Evolutionary conservation across 2,113 vertebrate species (phyloP), one percentile per base, ranked within the genome.

Genomic region (Aegithalos caudatus): DNA sequence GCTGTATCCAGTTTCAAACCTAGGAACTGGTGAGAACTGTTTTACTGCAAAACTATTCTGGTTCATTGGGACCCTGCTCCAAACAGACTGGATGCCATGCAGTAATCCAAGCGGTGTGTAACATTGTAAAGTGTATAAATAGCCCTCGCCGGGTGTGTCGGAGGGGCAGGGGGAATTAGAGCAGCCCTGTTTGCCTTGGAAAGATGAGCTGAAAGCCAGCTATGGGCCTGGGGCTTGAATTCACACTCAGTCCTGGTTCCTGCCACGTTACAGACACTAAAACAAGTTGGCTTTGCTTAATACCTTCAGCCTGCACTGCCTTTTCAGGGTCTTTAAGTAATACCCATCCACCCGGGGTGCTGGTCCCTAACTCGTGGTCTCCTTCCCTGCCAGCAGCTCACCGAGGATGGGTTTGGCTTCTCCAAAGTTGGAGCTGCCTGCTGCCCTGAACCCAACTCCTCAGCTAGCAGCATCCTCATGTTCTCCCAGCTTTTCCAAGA

Each of bases 91-190:
- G 88, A 95, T 88, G 85, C 82, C 71, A 17, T 5, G 29, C 1
- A 2, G 87, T 70, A 81, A 91, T 33, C 60, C 88, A 93, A 93
- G 71, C 1, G 0, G 23, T 33, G 67, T 54, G 81, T 79, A 89
- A 88, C 64, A 48, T 50, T 93, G 44, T 61, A 19, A 66, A 95
- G 88, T 0, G 40, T 90, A 96, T 92, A 94, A 94, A 95, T 78
- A 97, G 62, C 18, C 37, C 61, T 29, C 0, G 7, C 77, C 13
- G 90, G 90, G 88, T 12, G 69, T 86, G 92, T 64, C 6, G 0
- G 82, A 83, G 65, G 72, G 70, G 70, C 76, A 85, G 57, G n/a
- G 65, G 73, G 72, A 77, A 53, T 81, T 11, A 9, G 3, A 86
- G 40, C 2, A 3, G 79, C 62, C 22, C 0, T 42, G 33, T 62